These are phyloP conservation scores for Corythoichthys intestinalis DNA, from an alignment of 2,113 vertebrate species.

Conservation along the genomic window DNA sequence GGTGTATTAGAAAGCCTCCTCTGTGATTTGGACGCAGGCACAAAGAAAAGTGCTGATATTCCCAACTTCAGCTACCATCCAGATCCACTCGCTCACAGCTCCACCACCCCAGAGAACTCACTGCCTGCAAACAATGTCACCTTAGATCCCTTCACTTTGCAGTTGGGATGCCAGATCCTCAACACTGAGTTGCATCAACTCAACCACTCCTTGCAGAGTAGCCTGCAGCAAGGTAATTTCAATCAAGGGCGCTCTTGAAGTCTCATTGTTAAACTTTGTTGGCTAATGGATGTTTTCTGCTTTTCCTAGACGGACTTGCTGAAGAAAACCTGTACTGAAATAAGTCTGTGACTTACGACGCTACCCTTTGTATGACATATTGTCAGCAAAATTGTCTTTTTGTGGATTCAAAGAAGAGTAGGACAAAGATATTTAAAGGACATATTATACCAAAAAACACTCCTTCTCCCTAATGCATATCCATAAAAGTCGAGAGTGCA, in stretches of 20 bases:
- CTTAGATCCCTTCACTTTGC: slow-evolving; percentile 40
- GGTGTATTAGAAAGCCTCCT: slow-evolving; percentile 69
- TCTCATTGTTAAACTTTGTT: neutral
- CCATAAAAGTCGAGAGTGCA: slow-evolving; percentile 28
- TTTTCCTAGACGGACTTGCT: slow-evolving; percentile 57
- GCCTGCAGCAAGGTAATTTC: slow-evolving; percentile 58
- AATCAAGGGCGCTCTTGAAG: neutral
- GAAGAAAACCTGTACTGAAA: slow-evolving; percentile 65
- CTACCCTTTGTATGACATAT: slow-evolving; percentile 69
- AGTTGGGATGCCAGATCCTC: slow-evolving; percentile 32
- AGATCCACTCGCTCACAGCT: neutral
- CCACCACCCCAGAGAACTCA: slow-evolving; percentile 3
- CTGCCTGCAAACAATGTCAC: slow-evolving; percentile 6
- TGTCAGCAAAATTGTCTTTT: slow-evolving; percentile 57
- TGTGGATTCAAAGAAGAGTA: slow-evolving; percentile 34
- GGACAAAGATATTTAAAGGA: slow-evolving; percentile 19
- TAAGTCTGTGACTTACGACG: slow-evolving; percentile 66
- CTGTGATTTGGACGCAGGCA: slow-evolving; percentile 49
- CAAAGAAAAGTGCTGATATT: neutral
- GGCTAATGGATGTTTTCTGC: slow-evolving; percentile 12
- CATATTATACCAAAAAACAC: slow-evolving; percentile 15
- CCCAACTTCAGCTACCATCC: slow-evolving; percentile 10
- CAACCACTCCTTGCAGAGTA: slow-evolving; percentile 46
- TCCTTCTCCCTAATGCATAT: slow-evolving; percentile 15
- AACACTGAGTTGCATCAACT: slow-evolving; percentile 71